Base-by-base conservation (phyloP, 2,113 vertebrate species). In the Osmerus eperlanus region DNA sequence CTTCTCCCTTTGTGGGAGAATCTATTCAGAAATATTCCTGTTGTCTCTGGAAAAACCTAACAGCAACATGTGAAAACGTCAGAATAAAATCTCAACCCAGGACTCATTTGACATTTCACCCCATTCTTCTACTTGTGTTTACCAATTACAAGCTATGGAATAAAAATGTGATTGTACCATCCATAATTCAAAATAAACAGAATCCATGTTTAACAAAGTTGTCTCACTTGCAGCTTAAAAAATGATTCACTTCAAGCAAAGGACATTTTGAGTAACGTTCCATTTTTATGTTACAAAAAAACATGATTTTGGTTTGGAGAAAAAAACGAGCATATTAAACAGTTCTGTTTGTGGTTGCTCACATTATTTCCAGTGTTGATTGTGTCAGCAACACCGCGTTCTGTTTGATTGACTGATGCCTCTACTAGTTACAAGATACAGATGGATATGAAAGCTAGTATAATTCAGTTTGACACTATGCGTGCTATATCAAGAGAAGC, bases 401-500 rank as follows among this genome's bases (percentile, higher is more conserved):
- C 11, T 47, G 64, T 65, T 78, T 58, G 77, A 81, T 85, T 78
- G 78, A 85, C 77, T 79, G 75, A 83, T 81, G 77, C 74, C 23
- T 87, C 82, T 87, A 90, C 81, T 84, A 85, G 86, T 82, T 83
- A 91, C 90, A 88, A 90, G 88, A 85, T 89, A 91, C 88, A 81
- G 68, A 91, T 89, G 89, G 85, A 75, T 80, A 73, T 78, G 80
- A 86, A 87, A 87, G 89, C 84, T 90, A 86, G 81, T 78, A 85
- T 88, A 78, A 84, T 89, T 89, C 82, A 83, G 83, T 77, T 86
- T 70, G 83, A 91, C 88, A 89, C 83, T 88, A 89, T 85, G 83
- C 88, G 90, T 92, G 89, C 89, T 87, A 86, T 88, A 87, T 69
- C 82, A 87, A 89, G 88, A 89, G 84, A 88, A 86, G 86, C 82